Conservation (phyloP, 2,888 invertebrate species). For the Marasmarcha lunaedactyla region DNA sequence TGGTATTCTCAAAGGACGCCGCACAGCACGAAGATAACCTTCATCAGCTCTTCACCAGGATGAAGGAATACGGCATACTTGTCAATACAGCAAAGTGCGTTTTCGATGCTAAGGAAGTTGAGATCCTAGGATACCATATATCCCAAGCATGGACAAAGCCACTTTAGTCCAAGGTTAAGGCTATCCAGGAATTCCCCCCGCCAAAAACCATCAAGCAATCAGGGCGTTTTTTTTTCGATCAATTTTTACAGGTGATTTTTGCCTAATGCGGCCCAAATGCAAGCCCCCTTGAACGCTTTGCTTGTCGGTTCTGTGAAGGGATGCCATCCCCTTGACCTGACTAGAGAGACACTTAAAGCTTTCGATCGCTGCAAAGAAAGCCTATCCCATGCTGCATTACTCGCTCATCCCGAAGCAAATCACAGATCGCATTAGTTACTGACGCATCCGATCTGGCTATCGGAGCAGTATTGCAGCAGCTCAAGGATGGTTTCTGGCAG, state of each 20-base stretch:
- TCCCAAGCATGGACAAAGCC: too few relatives aligned
- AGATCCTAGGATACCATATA: too few relatives aligned
- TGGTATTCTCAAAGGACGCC: too few relatives aligned
- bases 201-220: too few relatives aligned
- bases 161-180: too few relatives aligned
- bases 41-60: too few relatives aligned
- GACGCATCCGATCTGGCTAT: neutral
- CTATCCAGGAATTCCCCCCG: too few relatives aligned
- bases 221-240: too few relatives aligned
- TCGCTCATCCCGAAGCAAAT: slow-evolving; percentile 19
- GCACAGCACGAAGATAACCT: too few relatives aligned
- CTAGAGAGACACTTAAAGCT: slow-evolving; percentile 6
- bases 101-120: too few relatives aligned
- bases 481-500: slow-evolving; percentile 4
- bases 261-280: slow-evolving; percentile 11
- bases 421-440: slow-evolving; percentile 11
- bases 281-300: slow-evolving; percentile 11
- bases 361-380: slow-evolving; percentile 11
- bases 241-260: slow-evolving; percentile 13
- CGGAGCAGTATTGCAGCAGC: slow-evolving; percentile 12
- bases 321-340: slow-evolving; percentile 8
- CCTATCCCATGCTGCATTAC: slow-evolving; percentile 17
- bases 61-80: too few relatives aligned
- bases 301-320: slow-evolving; percentile 10
- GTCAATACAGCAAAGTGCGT: too few relatives aligned